phyloP scores from a whole-genome alignment of 2,888 invertebrate genomes.

The Candidula unifasciata region DNA sequence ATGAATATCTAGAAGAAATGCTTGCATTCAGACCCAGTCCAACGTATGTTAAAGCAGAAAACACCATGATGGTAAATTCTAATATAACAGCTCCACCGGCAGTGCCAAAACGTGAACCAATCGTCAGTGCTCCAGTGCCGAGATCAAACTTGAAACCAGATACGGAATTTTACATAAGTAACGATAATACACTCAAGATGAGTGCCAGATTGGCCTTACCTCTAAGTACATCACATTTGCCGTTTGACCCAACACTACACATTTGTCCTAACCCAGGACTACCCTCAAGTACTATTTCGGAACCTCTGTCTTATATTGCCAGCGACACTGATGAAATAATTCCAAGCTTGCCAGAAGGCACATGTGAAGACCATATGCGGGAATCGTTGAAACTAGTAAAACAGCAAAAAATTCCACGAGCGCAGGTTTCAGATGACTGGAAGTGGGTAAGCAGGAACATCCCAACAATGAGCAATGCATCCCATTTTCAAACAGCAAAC shows the following conservation, averaged over 20 bases:
- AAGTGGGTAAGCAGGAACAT: not conserved
- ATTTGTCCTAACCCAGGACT: not conserved
- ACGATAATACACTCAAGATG: not conserved
- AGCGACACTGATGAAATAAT: not conserved
- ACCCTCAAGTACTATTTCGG: not conserved
- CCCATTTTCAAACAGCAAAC: not conserved
- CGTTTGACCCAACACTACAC: not conserved
- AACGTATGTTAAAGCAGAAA: not conserved
- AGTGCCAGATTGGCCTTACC: not conserved
- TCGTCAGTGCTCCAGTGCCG: not conserved
- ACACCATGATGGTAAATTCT: not conserved
- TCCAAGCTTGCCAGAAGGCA: slow-evolving; percentile 40
- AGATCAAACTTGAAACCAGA: not conserved
- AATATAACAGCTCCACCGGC: not conserved
- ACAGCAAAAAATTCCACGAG: not conserved
- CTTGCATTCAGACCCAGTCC: not conserved
- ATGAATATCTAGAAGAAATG: not conserved
- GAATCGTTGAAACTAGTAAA: slow-evolving; percentile 40
- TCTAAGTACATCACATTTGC: not conserved
- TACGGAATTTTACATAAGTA: not conserved
- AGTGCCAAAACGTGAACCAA: slow-evolving; percentile 26
- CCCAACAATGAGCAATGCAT: not conserved
- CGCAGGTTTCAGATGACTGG: not conserved
- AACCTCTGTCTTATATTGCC: slow-evolving; percentile 4
- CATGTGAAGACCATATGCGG: slow-evolving; percentile 39